A percentile compares a stretch with the other conserved stretches of the same genome.
These are phyloP conservation scores for Atrichornis clamosus DNA, from an alignment of 2,113 vertebrate genomes.

Conservation along the genomic window DNA sequence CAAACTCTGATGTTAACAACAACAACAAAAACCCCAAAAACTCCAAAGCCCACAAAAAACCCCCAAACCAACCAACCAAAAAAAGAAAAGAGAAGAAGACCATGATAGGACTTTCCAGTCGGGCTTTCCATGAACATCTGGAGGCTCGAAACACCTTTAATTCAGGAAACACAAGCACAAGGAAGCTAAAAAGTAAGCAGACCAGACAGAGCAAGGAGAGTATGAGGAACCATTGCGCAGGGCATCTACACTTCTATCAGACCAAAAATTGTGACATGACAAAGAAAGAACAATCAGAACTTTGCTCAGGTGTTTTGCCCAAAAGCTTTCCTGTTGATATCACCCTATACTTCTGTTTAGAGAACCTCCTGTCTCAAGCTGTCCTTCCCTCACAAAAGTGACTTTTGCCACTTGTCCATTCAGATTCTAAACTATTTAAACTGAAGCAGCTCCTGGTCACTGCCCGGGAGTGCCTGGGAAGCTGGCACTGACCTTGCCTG, in stretches of 20 bases:
- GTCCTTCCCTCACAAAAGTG: background rate
- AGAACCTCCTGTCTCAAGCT: background rate
- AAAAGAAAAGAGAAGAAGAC: background rate
- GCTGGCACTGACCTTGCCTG: background rate
- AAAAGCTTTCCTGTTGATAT: background rate
- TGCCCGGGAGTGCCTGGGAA: background rate
- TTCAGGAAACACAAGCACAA: background rate
- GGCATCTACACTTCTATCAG: background rate
- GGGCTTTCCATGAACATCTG: background rate
- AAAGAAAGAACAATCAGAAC: background rate
- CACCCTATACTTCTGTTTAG: background rate
- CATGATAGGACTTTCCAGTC: background rate
- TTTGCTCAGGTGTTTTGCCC: background rate
- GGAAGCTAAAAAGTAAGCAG: background rate
- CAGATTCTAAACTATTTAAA: background rate
- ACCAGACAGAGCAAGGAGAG: background rate
- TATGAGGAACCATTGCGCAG: accelerated
- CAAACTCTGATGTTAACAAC: background rate
- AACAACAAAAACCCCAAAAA: no score
- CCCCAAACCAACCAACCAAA: no score
- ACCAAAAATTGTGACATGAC: background rate
- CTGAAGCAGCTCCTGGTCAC: background rate
- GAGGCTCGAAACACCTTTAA: background rate
- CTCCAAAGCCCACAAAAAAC: no score
- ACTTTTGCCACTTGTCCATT: background rate